Base-by-base conservation (phyloP, 2,113 vertebrate genomes). In the Bostrychus sinensis region DNA sequence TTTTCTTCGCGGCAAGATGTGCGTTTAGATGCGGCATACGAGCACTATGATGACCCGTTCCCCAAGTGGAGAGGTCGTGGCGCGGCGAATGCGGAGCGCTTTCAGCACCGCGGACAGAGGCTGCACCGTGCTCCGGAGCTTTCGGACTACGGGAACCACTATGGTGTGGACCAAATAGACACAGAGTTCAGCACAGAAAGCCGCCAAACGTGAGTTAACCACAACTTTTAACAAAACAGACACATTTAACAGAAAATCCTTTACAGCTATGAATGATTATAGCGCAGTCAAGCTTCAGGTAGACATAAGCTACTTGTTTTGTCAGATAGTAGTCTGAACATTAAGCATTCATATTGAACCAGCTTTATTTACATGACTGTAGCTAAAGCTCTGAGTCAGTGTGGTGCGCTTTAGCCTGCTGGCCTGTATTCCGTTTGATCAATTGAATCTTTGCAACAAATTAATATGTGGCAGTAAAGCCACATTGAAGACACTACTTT, bases 81-180 rank as follows among this genome's bases (percentile, higher is more conserved):
- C n/a, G 65, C 78, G 10, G 71, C 59, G 17, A 74, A n/a, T 38
- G 34, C 77, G 7, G 73, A 86, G 65, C 79, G 67, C 61, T 62
- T 90, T 85, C 90, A 92, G 89, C 83, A 91, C 89, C 90, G 46
- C 36, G 88, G 90, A 91, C 84, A 90, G 89, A 78, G 86, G 25
- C 62, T 65, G 51, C 54, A 60, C 8, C 34, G 72, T 45, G 55
- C 57, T 14, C 73, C 80, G 42, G 85, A 85, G 69, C 41, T 62
- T 20, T 25, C 67, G 38, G 84, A 85, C 41, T 43, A 59, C 13
- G 86, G 81, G 61, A 88, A 86, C 56, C 84, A 89, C 71, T 68
- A 41, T 79, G 62, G 72, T 19, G 62, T 46, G 26, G 80, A 86
- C 45, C 65, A 78, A 64, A 48, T 77, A 78, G 83, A 90, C 48